These are phyloP conservation scores for Pomatorhinus ruficollis DNA, from an alignment of 2,113 vertebrate species.

Conservation along the genomic window DNA sequence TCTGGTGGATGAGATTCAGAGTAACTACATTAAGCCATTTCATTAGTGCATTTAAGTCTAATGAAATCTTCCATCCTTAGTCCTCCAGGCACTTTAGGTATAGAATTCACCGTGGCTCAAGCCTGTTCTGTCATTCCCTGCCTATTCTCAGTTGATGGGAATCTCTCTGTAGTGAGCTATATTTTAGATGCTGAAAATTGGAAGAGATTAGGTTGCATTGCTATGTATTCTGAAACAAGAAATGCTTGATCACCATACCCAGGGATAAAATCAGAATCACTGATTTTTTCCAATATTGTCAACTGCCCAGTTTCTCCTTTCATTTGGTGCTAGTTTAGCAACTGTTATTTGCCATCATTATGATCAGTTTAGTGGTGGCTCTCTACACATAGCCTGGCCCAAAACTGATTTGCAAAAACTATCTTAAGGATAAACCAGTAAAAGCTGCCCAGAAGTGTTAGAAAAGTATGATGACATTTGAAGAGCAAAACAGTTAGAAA, in stretches of 20 bases:
- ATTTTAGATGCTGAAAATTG: neutral
- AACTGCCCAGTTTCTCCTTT: neutral
- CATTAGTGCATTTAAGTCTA: constrained; percentile 48
- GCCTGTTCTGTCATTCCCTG: constrained; percentile 35
- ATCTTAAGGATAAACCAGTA: neutral
- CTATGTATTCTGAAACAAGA: neutral
- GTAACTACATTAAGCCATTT: constrained; percentile 51
- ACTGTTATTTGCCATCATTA: neutral
- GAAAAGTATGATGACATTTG: neutral
- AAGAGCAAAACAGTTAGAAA: neutral
- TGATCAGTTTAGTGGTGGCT: neutral
- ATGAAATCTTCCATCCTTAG: constrained; percentile 55
- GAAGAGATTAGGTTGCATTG: neutral
- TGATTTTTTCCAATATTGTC: neutral
- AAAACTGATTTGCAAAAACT: neutral
- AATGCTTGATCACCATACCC: neutral
- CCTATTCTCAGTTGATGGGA: neutral
- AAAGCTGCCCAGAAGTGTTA: neutral
- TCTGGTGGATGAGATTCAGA: neutral
- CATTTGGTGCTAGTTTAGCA: neutral
- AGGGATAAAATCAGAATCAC: neutral
- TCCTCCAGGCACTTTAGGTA: constrained; percentile 4
- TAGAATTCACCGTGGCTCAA: constrained; percentile 31
- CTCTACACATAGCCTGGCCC: neutral
- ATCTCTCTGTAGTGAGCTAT: neutral